A percentile compares a stretch with the other conserved stretches of the same genome.
These are phyloP conservation scores for Proterorhinus semilunaris DNA, from an alignment of 2,113 vertebrate genomes.

Conservation along the genomic window DNA sequence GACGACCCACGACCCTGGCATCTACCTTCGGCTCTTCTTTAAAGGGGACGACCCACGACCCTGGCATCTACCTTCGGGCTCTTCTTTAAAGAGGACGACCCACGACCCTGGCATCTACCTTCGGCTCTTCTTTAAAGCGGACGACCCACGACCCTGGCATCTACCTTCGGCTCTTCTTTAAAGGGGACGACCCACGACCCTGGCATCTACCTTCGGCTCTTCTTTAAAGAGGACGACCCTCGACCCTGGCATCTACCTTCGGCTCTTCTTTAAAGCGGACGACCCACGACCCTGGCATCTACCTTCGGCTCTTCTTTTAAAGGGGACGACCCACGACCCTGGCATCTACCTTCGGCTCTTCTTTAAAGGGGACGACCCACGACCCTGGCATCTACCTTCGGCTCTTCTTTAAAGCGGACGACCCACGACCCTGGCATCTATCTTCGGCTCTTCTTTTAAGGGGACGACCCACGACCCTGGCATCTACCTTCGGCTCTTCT, in stretches of 20 bases:
- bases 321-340: constrained; percentile 34
- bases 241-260: too few species aligned
- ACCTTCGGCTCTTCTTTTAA: neutral
- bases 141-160: constrained; percentile 36
- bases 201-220: too few species aligned
- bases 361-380: constrained; percentile 20
- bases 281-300: constrained; percentile 39
- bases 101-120: constrained; percentile 30
- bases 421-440: constrained; percentile 35
- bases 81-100: constrained; percentile 16
- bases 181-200: constrained; percentile 33
- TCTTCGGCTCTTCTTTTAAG: neutral
- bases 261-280: neutral
- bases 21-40: too few species aligned
- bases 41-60: constrained; percentile 31
- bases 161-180: too few species aligned
- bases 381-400: too few species aligned
- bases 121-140: neutral
- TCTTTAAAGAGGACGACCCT: constrained; percentile 18
- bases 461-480: constrained; percentile 33
- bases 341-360: too few species aligned
- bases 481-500: too few species aligned
- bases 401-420: constrained; percentile 9
- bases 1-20: constrained; percentile 34
- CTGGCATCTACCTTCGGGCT: too few species aligned